Conservation (phyloP, 2,888 invertebrate genomes). For the Torymus auratus region DNA sequence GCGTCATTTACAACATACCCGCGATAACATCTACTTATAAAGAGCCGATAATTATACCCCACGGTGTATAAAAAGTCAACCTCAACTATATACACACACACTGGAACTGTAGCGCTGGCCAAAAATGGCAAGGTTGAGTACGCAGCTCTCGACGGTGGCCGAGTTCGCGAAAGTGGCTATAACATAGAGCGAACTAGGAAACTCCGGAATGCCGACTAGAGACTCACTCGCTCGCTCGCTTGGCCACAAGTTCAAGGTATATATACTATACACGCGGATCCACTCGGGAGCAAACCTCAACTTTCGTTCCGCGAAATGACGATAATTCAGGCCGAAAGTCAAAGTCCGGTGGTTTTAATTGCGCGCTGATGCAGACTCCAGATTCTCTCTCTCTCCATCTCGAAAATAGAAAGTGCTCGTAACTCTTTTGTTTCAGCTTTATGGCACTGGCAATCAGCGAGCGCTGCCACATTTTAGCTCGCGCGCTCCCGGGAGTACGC, state of each 20-base stretch:
- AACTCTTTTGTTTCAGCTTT: constrained; percentile 8
- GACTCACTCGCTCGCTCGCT: background rate
- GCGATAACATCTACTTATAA: no score
- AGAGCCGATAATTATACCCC: no score
- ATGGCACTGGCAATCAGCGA: background rate
- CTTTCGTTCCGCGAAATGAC: constrained; percentile 41
- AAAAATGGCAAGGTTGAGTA: no score
- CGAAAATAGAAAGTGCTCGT: constrained; percentile 47
- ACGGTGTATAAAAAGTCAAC: no score
- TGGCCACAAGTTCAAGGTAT: constrained; percentile 11
- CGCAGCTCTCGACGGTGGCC: no score
- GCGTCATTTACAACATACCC: no score
- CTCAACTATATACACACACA: no score
- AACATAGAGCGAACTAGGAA: background rate
- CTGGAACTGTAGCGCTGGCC: no score
- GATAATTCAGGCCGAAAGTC: constrained; percentile 34
- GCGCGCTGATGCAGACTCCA: background rate
- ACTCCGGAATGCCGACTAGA: constrained; percentile 39
- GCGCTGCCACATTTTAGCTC: background rate
- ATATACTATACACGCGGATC: no score
- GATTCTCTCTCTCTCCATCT: background rate
- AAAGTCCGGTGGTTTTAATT: constrained; percentile 45
- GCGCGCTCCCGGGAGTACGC: no score
- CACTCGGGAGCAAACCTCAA: background rate
- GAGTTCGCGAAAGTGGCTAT: constrained; percentile 16